Evolutionary conservation across 2,113 vertebrate genomes (phyloP).

Genomic region (Pelecanus crispus): DNA sequence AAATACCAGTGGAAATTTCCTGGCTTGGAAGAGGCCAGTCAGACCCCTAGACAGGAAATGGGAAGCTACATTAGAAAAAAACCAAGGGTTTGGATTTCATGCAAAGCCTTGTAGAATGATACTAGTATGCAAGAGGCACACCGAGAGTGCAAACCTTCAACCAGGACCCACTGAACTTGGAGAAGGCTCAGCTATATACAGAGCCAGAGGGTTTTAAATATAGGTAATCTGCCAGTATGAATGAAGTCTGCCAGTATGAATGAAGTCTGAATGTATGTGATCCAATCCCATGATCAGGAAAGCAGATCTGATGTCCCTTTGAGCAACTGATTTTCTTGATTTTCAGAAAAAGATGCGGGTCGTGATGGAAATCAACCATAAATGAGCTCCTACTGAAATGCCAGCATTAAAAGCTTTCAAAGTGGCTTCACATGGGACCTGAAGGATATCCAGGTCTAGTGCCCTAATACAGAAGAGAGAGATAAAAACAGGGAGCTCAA

Average conservation of each 20-base stretch:
- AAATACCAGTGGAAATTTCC: background rate
- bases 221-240: background rate
- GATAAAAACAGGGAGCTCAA: background rate
- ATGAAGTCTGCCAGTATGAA: too few species aligned
- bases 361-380: background rate
- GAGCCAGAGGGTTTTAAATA: background rate
- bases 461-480: background rate
- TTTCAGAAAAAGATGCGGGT: background rate
- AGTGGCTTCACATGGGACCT: background rate
- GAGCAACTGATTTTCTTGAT: background rate
- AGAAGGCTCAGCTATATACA: background rate
- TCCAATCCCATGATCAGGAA: background rate
- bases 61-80: background rate
- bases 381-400: background rate
- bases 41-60: background rate
- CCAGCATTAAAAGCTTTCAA: background rate
- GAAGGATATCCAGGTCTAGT: background rate
- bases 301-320: background rate
- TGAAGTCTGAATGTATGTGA: background rate
- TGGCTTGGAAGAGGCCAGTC: background rate
- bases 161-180: background rate
- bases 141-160: background rate
- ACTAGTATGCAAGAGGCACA: background rate
- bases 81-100: background rate
- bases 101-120: background rate